Percentiles rank a stretch among this genome's conserved stretches.
Conservation (phyloP, 2,888 invertebrate species). For the Sympetrum striolatum region DNA sequence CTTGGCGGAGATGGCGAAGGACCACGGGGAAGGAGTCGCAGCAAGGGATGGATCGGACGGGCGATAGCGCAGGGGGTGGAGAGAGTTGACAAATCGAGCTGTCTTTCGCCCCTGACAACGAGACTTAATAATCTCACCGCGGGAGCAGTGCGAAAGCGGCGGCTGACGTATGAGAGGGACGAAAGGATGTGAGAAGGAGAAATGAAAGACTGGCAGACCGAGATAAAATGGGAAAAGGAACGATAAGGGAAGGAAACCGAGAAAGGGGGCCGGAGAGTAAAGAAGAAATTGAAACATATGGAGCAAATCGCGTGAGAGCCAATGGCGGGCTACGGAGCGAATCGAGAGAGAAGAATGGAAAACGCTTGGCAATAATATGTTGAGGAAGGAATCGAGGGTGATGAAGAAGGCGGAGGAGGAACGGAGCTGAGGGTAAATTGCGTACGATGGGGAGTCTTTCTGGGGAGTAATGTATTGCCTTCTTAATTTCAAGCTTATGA, state of each 20-base stretch:
- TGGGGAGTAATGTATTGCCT: too few species aligned
- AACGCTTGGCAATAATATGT: neutral
- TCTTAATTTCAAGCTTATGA: too few species aligned
- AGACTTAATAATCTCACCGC: slow-evolving; percentile 30
- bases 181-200: neutral
- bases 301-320: neutral
- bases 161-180: neutral
- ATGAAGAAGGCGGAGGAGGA: neutral
- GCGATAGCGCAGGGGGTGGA: neutral
- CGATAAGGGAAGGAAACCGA: neutral
- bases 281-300: neutral
- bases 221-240: neutral
- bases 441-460: too few species aligned
- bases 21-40: neutral
- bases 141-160: slow-evolving; percentile 21
- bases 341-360: neutral
- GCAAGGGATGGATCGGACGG: neutral
- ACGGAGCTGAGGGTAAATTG: neutral
- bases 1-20: neutral
- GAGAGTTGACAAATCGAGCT: slow-evolving; percentile 26
- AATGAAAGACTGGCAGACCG: neutral
- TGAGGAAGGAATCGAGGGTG: neutral
- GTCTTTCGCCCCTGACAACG: slow-evolving; percentile 8
- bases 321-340: neutral
- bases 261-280: neutral